Evolutionary conservation across 1,140 invertebrate genomes (phyloP).

Genomic region (Cydia pomonella): DNA sequence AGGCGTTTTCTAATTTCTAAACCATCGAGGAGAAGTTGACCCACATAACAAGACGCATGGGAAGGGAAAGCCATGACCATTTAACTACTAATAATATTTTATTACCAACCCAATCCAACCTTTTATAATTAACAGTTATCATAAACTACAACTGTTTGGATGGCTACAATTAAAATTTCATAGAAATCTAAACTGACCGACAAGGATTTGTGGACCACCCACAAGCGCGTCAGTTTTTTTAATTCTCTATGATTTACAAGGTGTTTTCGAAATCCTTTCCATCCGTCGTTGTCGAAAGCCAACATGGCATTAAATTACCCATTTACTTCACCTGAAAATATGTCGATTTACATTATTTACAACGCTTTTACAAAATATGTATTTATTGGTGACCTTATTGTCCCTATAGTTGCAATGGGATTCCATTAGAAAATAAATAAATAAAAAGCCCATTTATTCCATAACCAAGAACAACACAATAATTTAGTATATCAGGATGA

Average conservation of each 20-base stretch:
- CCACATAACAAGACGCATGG: background rate
- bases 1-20: background rate
- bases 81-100: slow-evolving; percentile 3
- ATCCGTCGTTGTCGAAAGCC: background rate
- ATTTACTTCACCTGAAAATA: too few relatives aligned
- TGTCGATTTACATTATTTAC: too few relatives aligned
- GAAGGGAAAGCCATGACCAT: background rate
- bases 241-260: background rate
- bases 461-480: too few relatives aligned
- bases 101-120: background rate
- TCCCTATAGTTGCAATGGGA: too few relatives aligned
- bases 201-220: slow-evolving; percentile 18
- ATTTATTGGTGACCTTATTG: too few relatives aligned
- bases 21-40: background rate
- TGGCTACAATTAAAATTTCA: slow-evolving; percentile 7
- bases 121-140: slow-evolving; percentile 13
- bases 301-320: background rate
- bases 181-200: background rate
- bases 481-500: too few relatives aligned
- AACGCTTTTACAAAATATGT: too few relatives aligned
- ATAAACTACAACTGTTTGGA: background rate
- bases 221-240: background rate
- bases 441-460: too few relatives aligned
- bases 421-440: too few relatives aligned
- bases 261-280: background rate